Base-by-base conservation (phyloP, 2,113 vertebrate genomes). In the Zeus faber region DNA sequence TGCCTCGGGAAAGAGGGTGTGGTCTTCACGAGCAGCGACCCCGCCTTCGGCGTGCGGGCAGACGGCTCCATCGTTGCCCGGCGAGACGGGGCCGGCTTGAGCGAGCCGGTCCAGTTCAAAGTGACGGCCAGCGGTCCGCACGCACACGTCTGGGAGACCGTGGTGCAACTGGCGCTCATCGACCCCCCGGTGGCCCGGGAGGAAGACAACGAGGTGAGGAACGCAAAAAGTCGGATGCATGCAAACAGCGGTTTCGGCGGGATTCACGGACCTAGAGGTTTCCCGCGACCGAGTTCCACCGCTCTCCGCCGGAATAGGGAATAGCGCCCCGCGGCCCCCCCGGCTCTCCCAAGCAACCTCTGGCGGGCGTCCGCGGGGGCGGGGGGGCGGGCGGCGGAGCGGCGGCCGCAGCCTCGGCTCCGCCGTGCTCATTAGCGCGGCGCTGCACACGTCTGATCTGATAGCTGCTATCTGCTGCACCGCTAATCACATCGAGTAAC, bases 21-120 rank as follows among this genome's bases (percentile, higher is more conserved):
- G 47, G 87, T 62, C 4, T 93, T 94, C 13, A 88, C 90, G 77
- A 95, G 90, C 88, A 92, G 82, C 58, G 91, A 92, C 79, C 58
- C 88, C 54, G 79, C 89, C 84, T 96, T 97, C 90, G 85, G 85
- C 51, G 91, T 96, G 58, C 76, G 83, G 37, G 74, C 77, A 0
- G 94, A 95, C 5, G 93, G 95, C 18, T 94, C 92, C 2, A 65
- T 98, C 63, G 91, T 88, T 0, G 82, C 92, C 4, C 79, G 81
- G 65, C 85, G 67, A 52, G 87, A 84, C 22, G 68, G 88, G 50
- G 89, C 76, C 56, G 75, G 89, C 70, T 83, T 93, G 64, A 81
- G 85, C 0, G 85, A 89, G 67, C 91, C 92, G 11, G 82, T 92
- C 70, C 84, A 91, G 47, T 92, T 97, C 72, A 82, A 85, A 20